Conservation (phyloP, 2,888 invertebrate species). For the Phengaris alcon region DNA sequence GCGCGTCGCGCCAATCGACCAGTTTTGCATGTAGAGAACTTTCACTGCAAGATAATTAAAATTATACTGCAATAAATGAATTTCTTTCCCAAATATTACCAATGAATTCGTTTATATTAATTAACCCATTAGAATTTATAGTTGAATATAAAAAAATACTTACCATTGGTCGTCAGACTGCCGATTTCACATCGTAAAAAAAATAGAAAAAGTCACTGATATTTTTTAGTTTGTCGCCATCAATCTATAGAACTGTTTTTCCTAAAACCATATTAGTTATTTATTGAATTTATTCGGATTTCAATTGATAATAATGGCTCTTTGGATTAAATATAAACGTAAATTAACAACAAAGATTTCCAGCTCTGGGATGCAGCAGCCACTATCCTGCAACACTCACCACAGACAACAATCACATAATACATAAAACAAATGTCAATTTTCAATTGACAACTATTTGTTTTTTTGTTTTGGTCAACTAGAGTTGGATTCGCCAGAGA, state of each 20-base stretch:
- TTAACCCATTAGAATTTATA: conserved; percentile 22
- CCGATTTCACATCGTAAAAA: conserved; percentile 56
- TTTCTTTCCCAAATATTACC: conserved; percentile 15
- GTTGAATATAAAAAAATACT: conserved; percentile 44
- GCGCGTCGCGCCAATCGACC: conserved; percentile 28
- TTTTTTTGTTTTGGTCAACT: background rate
- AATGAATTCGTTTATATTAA: conserved; percentile 32
- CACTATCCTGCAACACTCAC: background rate
- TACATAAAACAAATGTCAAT: background rate
- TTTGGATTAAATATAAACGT: background rate
- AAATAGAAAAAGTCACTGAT: background rate
- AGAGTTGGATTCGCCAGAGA: background rate
- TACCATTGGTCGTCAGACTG: conserved; percentile 53
- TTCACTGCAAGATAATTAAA: conserved; percentile 34
- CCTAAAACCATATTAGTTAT: conserved; percentile 7
- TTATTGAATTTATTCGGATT: background rate
- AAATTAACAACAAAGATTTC: background rate
- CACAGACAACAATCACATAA: background rate
- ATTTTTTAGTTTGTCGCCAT: background rate
- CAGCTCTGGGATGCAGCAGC: background rate
- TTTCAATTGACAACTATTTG: background rate
- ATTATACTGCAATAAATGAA: background rate
- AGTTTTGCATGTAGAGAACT: conserved; percentile 34
- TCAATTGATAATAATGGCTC: background rate
- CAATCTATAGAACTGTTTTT: background rate